These are phyloP conservation scores for Octonoba sinensis DNA, from an alignment of 2,888 invertebrate species.

Conservation along the genomic window DNA sequence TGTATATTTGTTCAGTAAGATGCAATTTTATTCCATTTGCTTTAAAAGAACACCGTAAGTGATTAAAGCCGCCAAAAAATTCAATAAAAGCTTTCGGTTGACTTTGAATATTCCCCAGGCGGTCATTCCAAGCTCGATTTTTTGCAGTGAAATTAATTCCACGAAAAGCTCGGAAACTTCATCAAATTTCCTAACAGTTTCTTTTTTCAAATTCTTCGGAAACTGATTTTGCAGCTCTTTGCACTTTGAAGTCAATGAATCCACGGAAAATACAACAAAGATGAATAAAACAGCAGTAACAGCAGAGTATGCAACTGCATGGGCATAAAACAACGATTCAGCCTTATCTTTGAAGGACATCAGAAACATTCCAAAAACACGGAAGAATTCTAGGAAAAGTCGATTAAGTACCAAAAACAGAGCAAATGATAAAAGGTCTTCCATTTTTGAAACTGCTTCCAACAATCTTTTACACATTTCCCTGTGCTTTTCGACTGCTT, in stretches of 20 bases:
- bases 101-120: slow-evolving; percentile 2
- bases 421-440: slow-evolving; percentile 17
- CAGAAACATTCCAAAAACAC: slow-evolving; percentile 38
- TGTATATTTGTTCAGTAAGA: background rate
- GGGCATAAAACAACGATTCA: slow-evolving; percentile 20
- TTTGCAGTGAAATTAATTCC: background rate
- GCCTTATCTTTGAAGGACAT: slow-evolving; percentile 40
- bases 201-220: background rate
- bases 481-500: background rate
- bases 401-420: slow-evolving; percentile 32
- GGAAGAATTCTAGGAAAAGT: slow-evolving; percentile 42
- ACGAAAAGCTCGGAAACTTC: background rate
- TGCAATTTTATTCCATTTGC: background rate
- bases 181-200: background rate
- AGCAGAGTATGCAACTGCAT: slow-evolving; percentile 25
- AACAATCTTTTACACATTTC: background rate
- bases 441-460: slow-evolving; percentile 3
- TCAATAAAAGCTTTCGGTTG: slow-evolving; percentile 4
- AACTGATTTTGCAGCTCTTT: slow-evolving; percentile 4
- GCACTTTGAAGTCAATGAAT: slow-evolving; percentile 12
- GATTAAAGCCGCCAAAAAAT: background rate
- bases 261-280: slow-evolving; percentile 17
- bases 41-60: background rate
- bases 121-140: background rate
- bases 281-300: slow-evolving; percentile 28